These are phyloP conservation scores for Anagrus nilaparvatae DNA, from an alignment of 1,140 invertebrate species.

Conservation along the genomic window DNA sequence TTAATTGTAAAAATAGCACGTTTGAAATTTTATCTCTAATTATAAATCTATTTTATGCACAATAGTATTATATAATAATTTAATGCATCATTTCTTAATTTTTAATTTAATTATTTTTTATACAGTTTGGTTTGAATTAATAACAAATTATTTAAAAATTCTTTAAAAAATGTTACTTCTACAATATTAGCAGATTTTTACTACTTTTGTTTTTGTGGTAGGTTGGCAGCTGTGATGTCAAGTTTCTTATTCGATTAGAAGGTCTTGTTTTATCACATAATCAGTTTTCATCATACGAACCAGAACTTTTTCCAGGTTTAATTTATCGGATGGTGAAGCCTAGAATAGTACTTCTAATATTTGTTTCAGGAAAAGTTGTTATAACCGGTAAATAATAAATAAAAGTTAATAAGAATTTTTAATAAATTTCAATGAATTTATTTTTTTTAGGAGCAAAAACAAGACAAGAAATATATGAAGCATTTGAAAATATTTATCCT, in stretches of 20 bases:
- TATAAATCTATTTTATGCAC: too few species aligned
- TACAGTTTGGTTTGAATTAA: too few species aligned
- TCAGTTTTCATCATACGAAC: constrained; percentile 94
- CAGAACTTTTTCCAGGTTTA: constrained; percentile 93
- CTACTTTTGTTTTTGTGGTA: too few species aligned
- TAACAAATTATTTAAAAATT: too few species aligned
- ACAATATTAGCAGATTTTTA: too few species aligned
- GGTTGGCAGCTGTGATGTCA: constrained; percentile 98
- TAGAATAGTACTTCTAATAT: constrained; percentile 96
- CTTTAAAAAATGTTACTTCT: too few species aligned
- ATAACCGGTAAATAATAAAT: constrained; percentile 59
- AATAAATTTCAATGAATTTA: constrained; percentile 11
- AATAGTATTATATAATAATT: too few species aligned
- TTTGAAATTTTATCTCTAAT: too few species aligned
- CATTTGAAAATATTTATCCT: constrained; percentile 99
- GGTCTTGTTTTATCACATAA: constrained; percentile 92
- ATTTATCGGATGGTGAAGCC: constrained; percentile 99
- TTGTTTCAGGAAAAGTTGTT: constrained; percentile 97
- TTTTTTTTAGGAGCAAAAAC: constrained; percentile 82
- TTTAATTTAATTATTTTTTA: too few species aligned
- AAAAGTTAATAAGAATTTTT: background rate
- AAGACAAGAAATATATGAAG: constrained; percentile 96
- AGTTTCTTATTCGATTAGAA: constrained; percentile 97
- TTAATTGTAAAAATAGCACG: too few species aligned
- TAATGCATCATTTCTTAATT: too few species aligned